phyloP scores from a whole-genome alignment of 2,888 invertebrate species.

The Ophion slaviceki region DNA sequence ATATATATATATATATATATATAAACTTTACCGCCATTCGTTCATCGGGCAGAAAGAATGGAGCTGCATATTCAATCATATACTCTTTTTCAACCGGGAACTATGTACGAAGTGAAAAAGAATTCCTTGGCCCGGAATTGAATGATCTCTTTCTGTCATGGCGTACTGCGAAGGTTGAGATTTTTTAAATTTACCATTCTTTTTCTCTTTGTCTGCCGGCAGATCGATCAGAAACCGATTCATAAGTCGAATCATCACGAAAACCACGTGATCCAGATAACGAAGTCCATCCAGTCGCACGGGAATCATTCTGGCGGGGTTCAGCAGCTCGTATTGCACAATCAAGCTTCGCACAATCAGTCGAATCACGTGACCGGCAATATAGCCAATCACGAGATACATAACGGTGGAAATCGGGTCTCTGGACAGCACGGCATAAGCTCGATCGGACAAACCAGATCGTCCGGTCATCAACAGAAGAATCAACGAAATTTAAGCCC shows the following conservation, averaged over 20 bases:
- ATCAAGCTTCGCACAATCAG: conserved; percentile 74
- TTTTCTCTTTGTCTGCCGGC: conserved; percentile 13
- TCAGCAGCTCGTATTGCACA: conserved; percentile 75
- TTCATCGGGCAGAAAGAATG: too few species aligned
- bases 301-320: conserved; percentile 73
- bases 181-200: too few species aligned
- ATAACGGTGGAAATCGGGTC: conserved; percentile 70
- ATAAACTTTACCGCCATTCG: too few species aligned
- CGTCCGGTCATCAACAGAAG: conserved; percentile 68
- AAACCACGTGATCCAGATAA: conserved; percentile 81
- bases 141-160: too few species aligned
- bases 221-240: conserved; percentile 81
- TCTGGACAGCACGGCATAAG: conserved; percentile 76
- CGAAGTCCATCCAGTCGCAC: conserved; percentile 81
- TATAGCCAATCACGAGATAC: conserved; percentile 70
- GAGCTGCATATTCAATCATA: too few species aligned
- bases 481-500: conserved; percentile 68
- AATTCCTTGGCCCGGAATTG: too few species aligned
- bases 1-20: background rate
- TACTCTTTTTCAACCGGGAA: too few species aligned
- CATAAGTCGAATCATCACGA: conserved; percentile 81
- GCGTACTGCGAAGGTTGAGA: too few species aligned
- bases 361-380: conserved; percentile 70
- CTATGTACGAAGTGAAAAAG: too few species aligned
- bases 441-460: conserved; percentile 72